These are phyloP conservation scores for Leptinotarsa haldemani DNA, from an alignment of 2,888 invertebrate genomes.

Conservation along the genomic window DNA sequence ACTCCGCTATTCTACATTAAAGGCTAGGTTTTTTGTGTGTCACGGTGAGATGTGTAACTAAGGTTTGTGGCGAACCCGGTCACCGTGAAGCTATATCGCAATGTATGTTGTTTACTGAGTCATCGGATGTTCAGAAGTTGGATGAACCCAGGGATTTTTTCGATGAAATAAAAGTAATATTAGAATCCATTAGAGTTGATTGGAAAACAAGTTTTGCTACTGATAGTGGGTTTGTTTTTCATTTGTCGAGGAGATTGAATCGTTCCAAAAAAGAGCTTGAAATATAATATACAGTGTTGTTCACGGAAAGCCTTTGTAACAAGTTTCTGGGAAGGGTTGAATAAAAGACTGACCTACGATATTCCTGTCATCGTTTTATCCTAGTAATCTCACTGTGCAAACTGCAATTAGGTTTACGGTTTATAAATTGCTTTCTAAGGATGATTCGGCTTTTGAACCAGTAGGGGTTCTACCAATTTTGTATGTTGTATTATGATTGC, in stretches of 20 bases:
- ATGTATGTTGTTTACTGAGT: slow-evolving; percentile 13
- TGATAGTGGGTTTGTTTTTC: background rate
- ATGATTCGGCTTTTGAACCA: no score
- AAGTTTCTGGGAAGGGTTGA: no score
- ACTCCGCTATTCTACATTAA: slow-evolving; percentile 18
- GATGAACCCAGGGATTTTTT: background rate
- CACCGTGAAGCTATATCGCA: slow-evolving; percentile 9
- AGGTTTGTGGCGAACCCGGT: slow-evolving; percentile 2
- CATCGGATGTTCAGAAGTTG: background rate
- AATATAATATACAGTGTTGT: background rate
- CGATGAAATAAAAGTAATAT: background rate
- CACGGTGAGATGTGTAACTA: background rate
- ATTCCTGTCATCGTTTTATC: no score
- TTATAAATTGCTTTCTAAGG: no score
- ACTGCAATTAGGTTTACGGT: no score
- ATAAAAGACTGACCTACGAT: no score
- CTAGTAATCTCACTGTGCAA: no score
- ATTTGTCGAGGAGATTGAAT: background rate
- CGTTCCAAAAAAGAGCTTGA: background rate
- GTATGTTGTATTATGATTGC: no score
- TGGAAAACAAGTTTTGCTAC: background rate
- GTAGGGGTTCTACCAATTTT: no score
- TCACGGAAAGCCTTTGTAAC: background rate
- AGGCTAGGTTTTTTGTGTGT: slow-evolving; percentile 11
- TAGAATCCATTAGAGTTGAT: background rate